Percentiles rank a stretch among this genome's conserved stretches.
These are phyloP conservation scores for Entomobrya multifasciata DNA, from an alignment of 2,888 invertebrate genomes.

Conservation along the genomic window DNA sequence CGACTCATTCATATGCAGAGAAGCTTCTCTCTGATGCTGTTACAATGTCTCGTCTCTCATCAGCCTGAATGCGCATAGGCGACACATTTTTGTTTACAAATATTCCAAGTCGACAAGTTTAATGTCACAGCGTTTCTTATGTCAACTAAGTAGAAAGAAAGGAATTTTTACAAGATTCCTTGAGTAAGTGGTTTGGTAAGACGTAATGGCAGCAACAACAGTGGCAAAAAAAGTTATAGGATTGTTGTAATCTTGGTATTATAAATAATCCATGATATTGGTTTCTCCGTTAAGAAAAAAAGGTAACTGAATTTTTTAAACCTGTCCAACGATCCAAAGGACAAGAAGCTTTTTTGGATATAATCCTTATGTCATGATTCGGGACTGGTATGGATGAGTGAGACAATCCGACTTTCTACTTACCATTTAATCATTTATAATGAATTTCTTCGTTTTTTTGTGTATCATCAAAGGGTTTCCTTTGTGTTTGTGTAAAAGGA, in stretches of 20 bases:
- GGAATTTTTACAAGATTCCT: constrained; percentile 51
- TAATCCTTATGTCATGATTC: constrained; percentile 63
- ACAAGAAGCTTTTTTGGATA: constrained; percentile 44
- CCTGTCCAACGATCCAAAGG: not conserved
- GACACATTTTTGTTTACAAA: constrained; percentile 54
- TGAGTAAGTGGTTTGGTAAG: constrained; percentile 29
- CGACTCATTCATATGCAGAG: constrained; percentile 57
- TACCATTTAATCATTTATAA: constrained; percentile 60
- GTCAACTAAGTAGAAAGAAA: constrained; percentile 55
- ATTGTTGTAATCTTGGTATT: constrained; percentile 27
- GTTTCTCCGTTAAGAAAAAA: not conserved
- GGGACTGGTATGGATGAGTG: not conserved
- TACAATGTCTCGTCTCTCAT: not conserved
- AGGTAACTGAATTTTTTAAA: constrained; percentile 32
- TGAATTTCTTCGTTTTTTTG: constrained; percentile 34
- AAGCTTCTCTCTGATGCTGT: not conserved
- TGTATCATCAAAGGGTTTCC: not conserved
- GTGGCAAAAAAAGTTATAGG: not conserved
- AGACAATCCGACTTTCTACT: constrained; percentile 40
- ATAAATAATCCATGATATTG: constrained; percentile 26
- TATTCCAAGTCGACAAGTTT: constrained; percentile 61
- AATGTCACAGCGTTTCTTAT: constrained; percentile 63
- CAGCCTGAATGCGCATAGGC: not conserved
- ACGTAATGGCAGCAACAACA: not conserved
- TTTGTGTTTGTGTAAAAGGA: not conserved